Evolutionary conservation across 1,140 invertebrate species (phyloP).

Genomic region (Rhysida immarginata): DNA sequence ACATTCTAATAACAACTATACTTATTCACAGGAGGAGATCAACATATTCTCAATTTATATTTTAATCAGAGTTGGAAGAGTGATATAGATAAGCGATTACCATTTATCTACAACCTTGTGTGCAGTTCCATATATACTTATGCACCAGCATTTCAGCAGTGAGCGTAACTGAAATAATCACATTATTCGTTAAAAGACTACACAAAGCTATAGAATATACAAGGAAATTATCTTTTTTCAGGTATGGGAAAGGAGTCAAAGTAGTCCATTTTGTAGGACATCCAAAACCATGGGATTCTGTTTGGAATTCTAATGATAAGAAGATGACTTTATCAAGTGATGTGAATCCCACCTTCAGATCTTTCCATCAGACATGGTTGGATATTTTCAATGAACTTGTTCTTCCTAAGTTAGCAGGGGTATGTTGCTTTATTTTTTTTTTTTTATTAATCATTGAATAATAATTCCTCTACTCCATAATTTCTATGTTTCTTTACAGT

Average conservation of each 20-base stretch:
- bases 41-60: slow-evolving; percentile 34
- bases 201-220: too few species aligned
- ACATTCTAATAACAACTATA: too few species aligned
- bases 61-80: slow-evolving; percentile 31
- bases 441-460: too few species aligned
- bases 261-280: slow-evolving; percentile 40
- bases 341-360: slow-evolving; percentile 11
- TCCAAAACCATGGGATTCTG: slow-evolving; percentile 33
- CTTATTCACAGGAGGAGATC: slow-evolving; percentile 19
- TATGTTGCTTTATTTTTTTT: slow-evolving; percentile 1
- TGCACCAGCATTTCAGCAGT: slow-evolving; percentile 37
- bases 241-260: slow-evolving; percentile 31
- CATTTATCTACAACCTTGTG: slow-evolving; percentile 40
- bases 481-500: too few species aligned
- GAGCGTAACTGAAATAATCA: not conserved
- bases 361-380: slow-evolving; percentile 30
- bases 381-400: slow-evolving; percentile 29
- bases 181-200: not conserved
- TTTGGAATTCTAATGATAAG: slow-evolving; percentile 40
- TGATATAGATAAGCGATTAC: slow-evolving; percentile 32
- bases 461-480: too few species aligned
- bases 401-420: slow-evolving; percentile 22
- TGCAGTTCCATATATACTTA: slow-evolving; percentile 37
- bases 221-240: slow-evolving; percentile 20
- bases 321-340: slow-evolving; percentile 25